phyloP scores from a whole-genome alignment of 2,888 invertebrate species.

The Epinotia nisella region DNA sequence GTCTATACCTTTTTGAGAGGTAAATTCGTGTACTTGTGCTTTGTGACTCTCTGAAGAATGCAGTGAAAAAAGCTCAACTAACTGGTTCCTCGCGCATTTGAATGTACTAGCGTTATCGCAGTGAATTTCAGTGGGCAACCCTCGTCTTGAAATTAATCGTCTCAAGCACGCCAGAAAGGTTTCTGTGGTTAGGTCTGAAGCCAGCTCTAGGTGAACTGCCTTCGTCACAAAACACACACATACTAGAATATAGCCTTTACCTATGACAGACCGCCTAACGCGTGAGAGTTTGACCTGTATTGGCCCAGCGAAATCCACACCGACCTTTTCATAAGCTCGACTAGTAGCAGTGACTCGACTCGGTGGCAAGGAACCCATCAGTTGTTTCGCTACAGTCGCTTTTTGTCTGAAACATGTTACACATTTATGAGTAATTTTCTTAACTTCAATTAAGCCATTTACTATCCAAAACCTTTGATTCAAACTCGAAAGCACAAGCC shows the following conservation, averaged over 20 bases:
- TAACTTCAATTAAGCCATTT: slow-evolving; percentile 27
- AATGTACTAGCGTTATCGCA: background rate
- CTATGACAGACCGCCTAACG: background rate
- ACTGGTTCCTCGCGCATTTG: background rate
- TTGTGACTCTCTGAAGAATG: too few species aligned
- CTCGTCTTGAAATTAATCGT: background rate
- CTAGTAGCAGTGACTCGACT: too few species aligned
- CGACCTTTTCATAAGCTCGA: too few species aligned
- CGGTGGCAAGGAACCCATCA: too few species aligned
- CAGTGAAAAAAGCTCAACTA: background rate
- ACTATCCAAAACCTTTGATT: slow-evolving; percentile 39
- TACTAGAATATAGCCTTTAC: background rate
- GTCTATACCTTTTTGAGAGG: too few species aligned
- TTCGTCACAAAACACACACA: slow-evolving; percentile 9
- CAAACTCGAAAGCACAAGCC: slow-evolving; percentile 15
- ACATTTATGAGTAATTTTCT: slow-evolving; percentile 33
- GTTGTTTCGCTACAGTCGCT: too few species aligned
- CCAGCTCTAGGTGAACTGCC: slow-evolving; percentile 10
- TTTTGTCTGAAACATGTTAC: too few species aligned
- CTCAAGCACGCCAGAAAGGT: background rate
- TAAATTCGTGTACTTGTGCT: too few species aligned
- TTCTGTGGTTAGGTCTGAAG: slow-evolving; percentile 6
- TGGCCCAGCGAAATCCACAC: too few species aligned
- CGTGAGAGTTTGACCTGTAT: too few species aligned
- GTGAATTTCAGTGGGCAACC: background rate